Evolutionary conservation across 1,140 invertebrate genomes (phyloP).

Genomic region (Megalopta genalis): DNA sequence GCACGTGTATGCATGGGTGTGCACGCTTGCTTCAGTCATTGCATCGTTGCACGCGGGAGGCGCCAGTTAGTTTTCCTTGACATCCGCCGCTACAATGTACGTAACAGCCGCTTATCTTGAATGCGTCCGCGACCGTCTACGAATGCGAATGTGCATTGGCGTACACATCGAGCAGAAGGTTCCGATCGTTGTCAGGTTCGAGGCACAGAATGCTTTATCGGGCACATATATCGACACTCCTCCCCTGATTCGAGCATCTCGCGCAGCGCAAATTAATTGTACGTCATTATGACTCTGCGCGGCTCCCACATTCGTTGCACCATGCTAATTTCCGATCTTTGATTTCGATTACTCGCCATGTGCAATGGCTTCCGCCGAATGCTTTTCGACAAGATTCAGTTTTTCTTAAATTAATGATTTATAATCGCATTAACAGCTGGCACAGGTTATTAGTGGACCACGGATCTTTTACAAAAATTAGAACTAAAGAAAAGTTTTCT

Average conservation of each 20-base stretch:
- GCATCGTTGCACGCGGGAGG: conserved; percentile 6
- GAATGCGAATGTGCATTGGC: neutral
- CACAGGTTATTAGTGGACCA: no score
- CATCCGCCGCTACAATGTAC: conserved; percentile 65
- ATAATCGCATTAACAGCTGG: no score
- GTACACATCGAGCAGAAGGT: neutral
- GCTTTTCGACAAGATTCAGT: no score
- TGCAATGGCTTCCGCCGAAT: no score
- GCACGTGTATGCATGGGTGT: neutral
- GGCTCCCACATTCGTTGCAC: neutral
- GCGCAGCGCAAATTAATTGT: neutral
- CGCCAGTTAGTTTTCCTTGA: conserved; percentile 64
- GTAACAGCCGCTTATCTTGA: conserved; percentile 27
- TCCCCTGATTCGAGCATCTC: no score
- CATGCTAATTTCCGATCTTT: no score
- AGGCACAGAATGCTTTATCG: neutral
- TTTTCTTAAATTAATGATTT: no score
- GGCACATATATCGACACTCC: neutral
- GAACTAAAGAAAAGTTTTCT: no score
- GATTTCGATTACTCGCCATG: no score
- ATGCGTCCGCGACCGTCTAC: conserved; percentile 5
- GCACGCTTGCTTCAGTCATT: neutral
- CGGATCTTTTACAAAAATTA: no score
- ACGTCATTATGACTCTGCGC: neutral
- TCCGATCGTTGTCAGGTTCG: neutral